Evolutionary conservation across 2,888 invertebrate species (phyloP).

Genomic region (Cistogaster globosa): DNA sequence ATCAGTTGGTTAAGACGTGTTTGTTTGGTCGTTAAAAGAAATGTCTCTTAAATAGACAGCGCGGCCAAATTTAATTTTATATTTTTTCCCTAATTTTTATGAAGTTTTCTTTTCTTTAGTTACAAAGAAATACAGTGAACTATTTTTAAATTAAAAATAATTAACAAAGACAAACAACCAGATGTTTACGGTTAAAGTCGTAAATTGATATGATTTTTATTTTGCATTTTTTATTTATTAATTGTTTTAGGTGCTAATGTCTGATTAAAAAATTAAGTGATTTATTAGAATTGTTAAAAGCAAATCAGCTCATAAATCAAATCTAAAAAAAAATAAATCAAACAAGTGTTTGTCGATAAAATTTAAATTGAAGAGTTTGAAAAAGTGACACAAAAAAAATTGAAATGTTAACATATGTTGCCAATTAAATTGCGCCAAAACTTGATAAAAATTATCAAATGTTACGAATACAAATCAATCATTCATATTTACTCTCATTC

Average conservation of each 20-base stretch:
- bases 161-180: constrained; percentile 3
- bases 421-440: constrained; percentile 68
- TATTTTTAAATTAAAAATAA: constrained; percentile 5
- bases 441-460: background rate
- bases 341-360: background rate
- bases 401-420: constrained; percentile 62
- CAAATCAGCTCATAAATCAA: background rate
- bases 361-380: background rate
- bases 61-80: constrained; percentile 30
- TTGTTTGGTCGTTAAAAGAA: constrained; percentile 20
- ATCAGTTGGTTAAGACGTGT: constrained; percentile 59
- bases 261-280: constrained; percentile 14
- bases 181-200: constrained; percentile 57
- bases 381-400: background rate
- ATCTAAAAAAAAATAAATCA: background rate
- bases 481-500: background rate
- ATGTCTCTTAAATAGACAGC: constrained; percentile 20
- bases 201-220: constrained; percentile 47
- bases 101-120: background rate
- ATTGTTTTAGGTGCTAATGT: constrained; percentile 12
- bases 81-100: constrained; percentile 2
- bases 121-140: background rate
- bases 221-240: background rate
- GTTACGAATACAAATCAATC: constrained; percentile 10
- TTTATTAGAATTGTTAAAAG: background rate